phyloP scores from a whole-genome alignment of 2,113 vertebrate species.

The Steatornis caripensis region DNA sequence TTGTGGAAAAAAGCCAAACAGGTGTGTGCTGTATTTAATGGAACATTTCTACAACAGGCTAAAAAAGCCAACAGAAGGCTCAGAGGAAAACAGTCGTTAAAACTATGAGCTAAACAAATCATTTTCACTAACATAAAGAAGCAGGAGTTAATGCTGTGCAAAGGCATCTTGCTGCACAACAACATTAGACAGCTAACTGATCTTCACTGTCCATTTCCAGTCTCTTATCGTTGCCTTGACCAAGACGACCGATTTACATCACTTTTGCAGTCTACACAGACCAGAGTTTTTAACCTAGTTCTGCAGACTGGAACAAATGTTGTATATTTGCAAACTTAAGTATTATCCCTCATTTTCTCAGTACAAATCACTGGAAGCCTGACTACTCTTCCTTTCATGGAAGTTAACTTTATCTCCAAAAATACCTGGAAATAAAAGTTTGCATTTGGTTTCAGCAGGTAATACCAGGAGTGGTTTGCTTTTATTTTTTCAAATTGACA shows the following conservation, averaged over 20 bases:
- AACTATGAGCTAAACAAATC: neutral
- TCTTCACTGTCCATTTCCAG: neutral
- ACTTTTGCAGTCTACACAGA: neutral
- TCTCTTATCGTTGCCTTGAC: neutral
- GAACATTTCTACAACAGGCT: neutral
- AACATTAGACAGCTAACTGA: neutral
- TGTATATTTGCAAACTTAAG: neutral
- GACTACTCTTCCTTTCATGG: neutral
- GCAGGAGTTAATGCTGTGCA: neutral
- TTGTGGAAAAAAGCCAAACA: neutral
- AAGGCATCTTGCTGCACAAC: neutral
- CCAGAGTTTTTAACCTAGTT: fast-evolving
- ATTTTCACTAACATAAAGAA: neutral
- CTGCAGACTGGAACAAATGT: neutral
- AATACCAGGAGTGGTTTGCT: too few species aligned
- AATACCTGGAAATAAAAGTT: neutral
- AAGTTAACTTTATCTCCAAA: neutral
- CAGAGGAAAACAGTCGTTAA: neutral
- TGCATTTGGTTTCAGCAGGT: neutral
- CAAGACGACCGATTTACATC: neutral
- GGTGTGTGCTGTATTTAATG: neutral
- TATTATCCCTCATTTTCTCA: neutral
- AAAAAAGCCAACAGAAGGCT: neutral
- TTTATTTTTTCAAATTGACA: too few species aligned
- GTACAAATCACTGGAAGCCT: neutral